Conservation (phyloP, 2,888 invertebrate species). For the Automeris io region DNA sequence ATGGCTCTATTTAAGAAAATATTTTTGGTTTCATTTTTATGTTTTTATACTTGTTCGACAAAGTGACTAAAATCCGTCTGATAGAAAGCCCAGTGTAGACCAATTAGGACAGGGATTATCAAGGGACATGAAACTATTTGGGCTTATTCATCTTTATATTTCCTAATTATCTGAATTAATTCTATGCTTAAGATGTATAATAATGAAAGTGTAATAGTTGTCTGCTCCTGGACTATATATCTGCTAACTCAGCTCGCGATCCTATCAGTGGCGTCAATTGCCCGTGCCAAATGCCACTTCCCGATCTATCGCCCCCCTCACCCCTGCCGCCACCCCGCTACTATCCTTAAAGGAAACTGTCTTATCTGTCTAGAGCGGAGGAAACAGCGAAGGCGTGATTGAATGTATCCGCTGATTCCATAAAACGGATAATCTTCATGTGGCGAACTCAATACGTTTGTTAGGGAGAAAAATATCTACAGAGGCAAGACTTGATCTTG, state of each 20-base stretch:
- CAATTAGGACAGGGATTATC: too few species aligned
- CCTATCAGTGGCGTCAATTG: slow-evolving; percentile 77
- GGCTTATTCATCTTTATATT: too few species aligned
- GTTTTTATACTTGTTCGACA: too few species aligned
- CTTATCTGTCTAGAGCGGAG: slow-evolving; percentile 48
- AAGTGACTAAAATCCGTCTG: too few species aligned
- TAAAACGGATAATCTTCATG: slow-evolving; percentile 50
- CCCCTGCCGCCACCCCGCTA: slow-evolving; percentile 20
- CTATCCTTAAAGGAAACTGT: slow-evolving; percentile 30
- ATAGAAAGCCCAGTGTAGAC: too few species aligned
- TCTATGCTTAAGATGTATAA: too few species aligned
- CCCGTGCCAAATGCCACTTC: slow-evolving; percentile 77
- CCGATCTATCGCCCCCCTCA: slow-evolving; percentile 31
- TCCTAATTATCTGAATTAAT: too few species aligned
- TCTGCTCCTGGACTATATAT: slow-evolving; percentile 40
- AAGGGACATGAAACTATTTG: too few species aligned
- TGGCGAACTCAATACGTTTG: slow-evolving; percentile 34
- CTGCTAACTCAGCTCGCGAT: slow-evolving; percentile 73
- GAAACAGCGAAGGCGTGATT: slow-evolving; percentile 58
- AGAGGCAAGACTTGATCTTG: background rate
- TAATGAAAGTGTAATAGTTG: too few species aligned
- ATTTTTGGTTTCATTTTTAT: too few species aligned
- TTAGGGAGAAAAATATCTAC: background rate
- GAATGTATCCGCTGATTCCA: slow-evolving; percentile 67
- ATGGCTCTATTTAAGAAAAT: too few species aligned